Evolutionary conservation across 2,113 vertebrate species (phyloP).

Genomic region (Hyperopisus bebe): DNA sequence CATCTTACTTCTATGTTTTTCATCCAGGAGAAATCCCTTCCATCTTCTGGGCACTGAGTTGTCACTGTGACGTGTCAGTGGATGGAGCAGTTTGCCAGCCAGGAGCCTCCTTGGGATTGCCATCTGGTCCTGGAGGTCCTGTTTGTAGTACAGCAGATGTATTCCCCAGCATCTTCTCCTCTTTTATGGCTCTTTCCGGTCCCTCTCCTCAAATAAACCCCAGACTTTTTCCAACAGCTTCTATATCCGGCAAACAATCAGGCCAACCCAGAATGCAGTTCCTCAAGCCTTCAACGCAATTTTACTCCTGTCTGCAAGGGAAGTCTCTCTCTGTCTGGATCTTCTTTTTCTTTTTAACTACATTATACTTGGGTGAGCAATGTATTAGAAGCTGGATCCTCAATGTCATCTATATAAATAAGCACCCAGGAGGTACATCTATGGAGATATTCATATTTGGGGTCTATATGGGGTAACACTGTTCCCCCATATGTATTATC

Average conservation of each 20-base stretch:
- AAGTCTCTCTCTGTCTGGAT: neutral
- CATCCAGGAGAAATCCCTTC: neutral
- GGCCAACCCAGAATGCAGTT: neutral
- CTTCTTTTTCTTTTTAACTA: neutral
- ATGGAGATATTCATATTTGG: neutral
- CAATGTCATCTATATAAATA: neutral
- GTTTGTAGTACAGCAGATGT: neutral
- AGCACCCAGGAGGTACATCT: neutral
- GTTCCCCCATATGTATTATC: neutral
- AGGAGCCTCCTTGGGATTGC: neutral
- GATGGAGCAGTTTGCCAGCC: neutral
- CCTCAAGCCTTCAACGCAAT: neutral
- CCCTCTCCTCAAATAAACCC: neutral
- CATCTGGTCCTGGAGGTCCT: neutral
- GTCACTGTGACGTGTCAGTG: neutral
- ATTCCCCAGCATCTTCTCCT: neutral
- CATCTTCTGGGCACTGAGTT: neutral
- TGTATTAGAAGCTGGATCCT: neutral
- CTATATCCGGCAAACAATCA: neutral
- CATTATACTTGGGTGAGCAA: neutral
- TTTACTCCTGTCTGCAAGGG: neutral
- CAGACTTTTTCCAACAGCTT: neutral
- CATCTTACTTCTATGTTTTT: neutral
- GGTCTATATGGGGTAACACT: neutral
- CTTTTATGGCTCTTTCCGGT: neutral